Base-by-base conservation (phyloP, 2,888 invertebrate genomes). In the Drosophila cracens region DNA sequence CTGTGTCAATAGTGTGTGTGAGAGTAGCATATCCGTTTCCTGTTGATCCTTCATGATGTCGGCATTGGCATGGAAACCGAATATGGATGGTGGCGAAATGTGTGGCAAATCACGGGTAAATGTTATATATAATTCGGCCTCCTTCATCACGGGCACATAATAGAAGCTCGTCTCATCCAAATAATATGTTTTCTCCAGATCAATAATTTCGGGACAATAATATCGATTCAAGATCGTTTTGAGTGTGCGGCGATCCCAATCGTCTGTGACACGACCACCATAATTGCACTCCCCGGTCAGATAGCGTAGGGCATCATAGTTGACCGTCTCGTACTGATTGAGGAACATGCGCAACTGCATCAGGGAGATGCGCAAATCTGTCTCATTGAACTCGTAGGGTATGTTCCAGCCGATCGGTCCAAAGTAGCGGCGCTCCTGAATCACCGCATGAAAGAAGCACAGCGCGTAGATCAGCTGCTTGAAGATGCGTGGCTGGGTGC, bases 341-440 rank as follows among this genome's bases (percentile, higher is more conserved):
- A 97, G 94, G 92, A 97, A 97, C 95, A 98, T 97, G 92, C 96
- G 96, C 18, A 99, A 94, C 92, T 99, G 99, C 89, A 96, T 95
- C 43, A 97, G 95, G 76, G 98, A 98, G 74, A 99, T 98, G 68
- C 96, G 94, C 46, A 99, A 94, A 93, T 99, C 99, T 0, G 98
- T 98, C 92, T 99, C 98, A 91, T 98, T 98, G 93, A 99, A 99
- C 92, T 98, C 98, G 91, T 99, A 99, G 0, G 96, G 95, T 73
- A 97, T 98, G 92, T 99, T 99, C 98, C 98, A 99, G 0, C 99
- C 99, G 29, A 98, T 95, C 0, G 98, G 96, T 0, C 98, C 98
- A 91, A 98, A 99, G 93, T 97, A 97, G 8, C 97, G 94, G 61
- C 99, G 94, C 93, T 99, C 99, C 93, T 98, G 98, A 0, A 98